Conservation (phyloP, 2,113 vertebrate species). For the Burhinus oedicnemus region DNA sequence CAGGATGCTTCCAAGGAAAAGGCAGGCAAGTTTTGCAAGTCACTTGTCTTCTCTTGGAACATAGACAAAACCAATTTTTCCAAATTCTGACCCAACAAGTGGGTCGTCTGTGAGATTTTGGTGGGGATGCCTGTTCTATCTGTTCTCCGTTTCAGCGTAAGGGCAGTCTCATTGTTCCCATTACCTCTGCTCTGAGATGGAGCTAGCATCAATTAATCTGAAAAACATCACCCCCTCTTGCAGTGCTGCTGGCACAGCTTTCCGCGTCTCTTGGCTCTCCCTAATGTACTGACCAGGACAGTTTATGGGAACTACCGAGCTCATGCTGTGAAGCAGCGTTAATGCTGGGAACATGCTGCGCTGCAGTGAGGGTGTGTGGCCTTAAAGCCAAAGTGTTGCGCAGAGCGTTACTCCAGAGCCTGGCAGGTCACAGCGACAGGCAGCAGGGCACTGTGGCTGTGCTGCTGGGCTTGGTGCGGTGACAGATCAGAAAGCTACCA, state of each 20-base stretch:
- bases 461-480: neutral
- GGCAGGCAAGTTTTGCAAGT: neutral
- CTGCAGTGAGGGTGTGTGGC: neutral
- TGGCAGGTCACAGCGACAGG: neutral
- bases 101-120: neutral
- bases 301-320: neutral
- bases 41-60: neutral
- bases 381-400: neutral
- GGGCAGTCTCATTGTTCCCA: neutral
- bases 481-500: neutral
- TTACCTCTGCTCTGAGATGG: neutral
- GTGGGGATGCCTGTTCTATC: neutral
- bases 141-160: neutral
- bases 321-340: rapidly evolving
- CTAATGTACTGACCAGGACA: neutral
- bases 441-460: neutral
- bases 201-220: neutral
- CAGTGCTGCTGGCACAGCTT: neutral
- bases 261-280: neutral
- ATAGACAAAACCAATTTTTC: neutral
- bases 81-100: neutral
- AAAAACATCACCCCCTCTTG: neutral
- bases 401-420: neutral
- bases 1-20: neutral
- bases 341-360: neutral